A percentile compares a stretch with the other conserved stretches of the same genome.
Evolutionary conservation across 2,113 vertebrate genomes (phyloP).

Genomic region (Upupa epops): DNA sequence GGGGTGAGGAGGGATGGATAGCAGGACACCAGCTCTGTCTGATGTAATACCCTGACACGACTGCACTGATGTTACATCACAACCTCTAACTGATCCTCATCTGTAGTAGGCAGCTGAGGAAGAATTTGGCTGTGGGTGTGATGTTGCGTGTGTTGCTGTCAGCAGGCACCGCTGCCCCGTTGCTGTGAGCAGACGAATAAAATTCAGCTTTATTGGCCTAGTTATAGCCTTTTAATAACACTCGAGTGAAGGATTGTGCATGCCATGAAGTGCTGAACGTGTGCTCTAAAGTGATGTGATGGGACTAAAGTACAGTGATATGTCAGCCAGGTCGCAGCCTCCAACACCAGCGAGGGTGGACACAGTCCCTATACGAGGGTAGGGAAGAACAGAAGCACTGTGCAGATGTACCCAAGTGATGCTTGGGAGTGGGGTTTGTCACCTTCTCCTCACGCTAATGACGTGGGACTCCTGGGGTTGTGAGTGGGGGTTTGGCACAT

Average conservation of each 20-base stretch:
- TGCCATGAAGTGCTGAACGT: not conserved
- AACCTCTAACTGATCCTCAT: not conserved
- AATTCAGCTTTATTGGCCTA: constrained; percentile 28
- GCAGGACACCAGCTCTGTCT: not conserved
- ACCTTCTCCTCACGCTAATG: accelerated
- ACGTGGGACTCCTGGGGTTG: not conserved
- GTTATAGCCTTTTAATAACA: constrained; percentile 22
- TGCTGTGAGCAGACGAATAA: not conserved
- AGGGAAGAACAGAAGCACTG: accelerated
- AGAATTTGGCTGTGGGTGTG: accelerated
- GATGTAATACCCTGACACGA: accelerated
- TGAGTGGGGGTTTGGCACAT: accelerated
- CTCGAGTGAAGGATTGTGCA: constrained; percentile 17
- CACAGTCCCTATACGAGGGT: accelerated
- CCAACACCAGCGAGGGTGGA: not conserved
- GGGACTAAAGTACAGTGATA: not conserved
- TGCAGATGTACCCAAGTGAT: accelerated
- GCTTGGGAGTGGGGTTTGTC: not conserved
- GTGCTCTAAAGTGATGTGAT: accelerated
- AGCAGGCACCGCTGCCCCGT: not conserved
- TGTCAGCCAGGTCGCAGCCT: not conserved
- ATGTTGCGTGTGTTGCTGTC: not conserved
- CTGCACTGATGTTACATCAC: accelerated
- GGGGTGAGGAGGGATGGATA: not conserved
- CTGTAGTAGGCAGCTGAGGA: not conserved